Percentiles rank a stretch among this genome's conserved stretches.
Conservation (phyloP, 1,140 invertebrate genomes). For the Microplitis mediator region DNA sequence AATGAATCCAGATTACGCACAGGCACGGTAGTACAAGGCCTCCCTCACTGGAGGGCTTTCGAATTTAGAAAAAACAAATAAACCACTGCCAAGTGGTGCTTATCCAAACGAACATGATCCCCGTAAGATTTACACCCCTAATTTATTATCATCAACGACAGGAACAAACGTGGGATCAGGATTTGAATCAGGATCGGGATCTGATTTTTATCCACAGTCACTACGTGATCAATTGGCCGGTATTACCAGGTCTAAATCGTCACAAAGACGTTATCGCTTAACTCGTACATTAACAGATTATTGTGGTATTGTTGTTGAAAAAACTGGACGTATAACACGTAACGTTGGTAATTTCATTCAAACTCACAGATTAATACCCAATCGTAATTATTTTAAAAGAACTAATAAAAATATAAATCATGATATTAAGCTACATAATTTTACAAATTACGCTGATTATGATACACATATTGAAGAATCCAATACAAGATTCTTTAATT, state of each 20-base stretch:
- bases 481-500: not conserved
- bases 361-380: constrained; percentile 11
- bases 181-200: too few relatives aligned
- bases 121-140: constrained; percentile 41
- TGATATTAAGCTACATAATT: not conserved
- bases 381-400: not conserved
- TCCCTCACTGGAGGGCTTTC: constrained; percentile 59
- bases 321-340: constrained; percentile 48
- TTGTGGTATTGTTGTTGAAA: constrained; percentile 52
- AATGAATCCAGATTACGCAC: constrained; percentile 76
- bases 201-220: not conserved
- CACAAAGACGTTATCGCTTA: constrained; percentile 23
- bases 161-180: not conserved
- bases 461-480: not conserved
- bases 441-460: not conserved
- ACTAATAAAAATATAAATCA: not conserved
- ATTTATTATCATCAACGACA: not conserved
- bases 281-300: constrained; percentile 44
- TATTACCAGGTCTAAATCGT: not conserved
- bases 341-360: constrained; percentile 40
- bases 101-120: constrained; percentile 55
- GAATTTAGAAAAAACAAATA: constrained; percentile 57
- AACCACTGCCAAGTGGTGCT: constrained; percentile 54
- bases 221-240: not conserved
- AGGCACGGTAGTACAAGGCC: constrained; percentile 64